phyloP scores from a whole-genome alignment of 2,113 vertebrate species.

The Gymnogyps californianus region DNA sequence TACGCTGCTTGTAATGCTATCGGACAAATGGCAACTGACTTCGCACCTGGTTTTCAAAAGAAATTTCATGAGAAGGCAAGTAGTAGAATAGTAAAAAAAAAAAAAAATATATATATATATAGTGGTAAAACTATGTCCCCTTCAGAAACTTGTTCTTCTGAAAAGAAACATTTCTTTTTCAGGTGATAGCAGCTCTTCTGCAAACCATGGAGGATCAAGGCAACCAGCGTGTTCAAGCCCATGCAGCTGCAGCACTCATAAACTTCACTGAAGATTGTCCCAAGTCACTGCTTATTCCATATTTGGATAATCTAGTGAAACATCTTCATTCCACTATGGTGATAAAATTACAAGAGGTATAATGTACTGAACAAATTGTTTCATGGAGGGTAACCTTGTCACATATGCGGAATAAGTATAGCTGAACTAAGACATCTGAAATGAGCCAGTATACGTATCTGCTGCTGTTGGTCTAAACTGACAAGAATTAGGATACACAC shows the following conservation, averaged over 20 bases:
- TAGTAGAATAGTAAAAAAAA: not conserved
- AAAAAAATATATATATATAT: too few relatives aligned
- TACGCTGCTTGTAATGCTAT: conserved; percentile 97
- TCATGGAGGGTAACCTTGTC: not conserved
- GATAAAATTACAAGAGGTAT: conserved; percentile 94
- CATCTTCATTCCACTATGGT: conserved; percentile 97
- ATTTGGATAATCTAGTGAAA: conserved; percentile 92
- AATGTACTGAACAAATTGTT: not conserved
- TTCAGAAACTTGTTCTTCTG: not conserved
- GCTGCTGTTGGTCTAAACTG: not conserved
- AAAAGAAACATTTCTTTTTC: not conserved
- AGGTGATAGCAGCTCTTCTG: conserved; percentile 94
- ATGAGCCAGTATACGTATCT: not conserved
- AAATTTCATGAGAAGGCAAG: conserved; percentile 96
- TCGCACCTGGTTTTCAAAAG: conserved; percentile 97
- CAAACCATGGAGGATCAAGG: conserved; percentile 98
- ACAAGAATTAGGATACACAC: not conserved
- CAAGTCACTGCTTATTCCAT: conserved; percentile 90
- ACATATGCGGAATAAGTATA: not conserved
- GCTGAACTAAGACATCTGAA: not conserved
- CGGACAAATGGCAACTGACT: conserved; percentile 98
- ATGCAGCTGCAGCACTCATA: conserved; percentile 94
- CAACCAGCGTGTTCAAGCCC: conserved; percentile 95
- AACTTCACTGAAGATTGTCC: conserved; percentile 99
- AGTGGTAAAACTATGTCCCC: not conserved